Conservation (phyloP, 2,113 vertebrate species). For the Ia io region DNA sequence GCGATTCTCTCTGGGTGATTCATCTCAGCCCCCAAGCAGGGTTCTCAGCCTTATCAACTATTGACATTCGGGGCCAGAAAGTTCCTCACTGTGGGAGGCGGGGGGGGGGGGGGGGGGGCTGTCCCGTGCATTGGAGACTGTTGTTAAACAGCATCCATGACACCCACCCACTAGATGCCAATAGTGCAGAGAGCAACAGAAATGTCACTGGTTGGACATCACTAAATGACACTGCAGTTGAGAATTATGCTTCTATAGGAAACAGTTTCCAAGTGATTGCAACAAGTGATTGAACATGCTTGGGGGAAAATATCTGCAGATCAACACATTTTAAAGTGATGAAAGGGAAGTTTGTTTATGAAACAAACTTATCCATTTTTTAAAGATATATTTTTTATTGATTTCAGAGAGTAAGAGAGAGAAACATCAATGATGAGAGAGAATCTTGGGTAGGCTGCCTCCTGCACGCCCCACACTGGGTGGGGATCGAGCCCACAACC, state of each 20-base stretch:
- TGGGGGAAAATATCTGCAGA: background rate
- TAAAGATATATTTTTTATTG: no score
- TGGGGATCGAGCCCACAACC: no score
- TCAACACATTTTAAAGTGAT: background rate
- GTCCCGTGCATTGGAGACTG: no score
- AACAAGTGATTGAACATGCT: background rate
- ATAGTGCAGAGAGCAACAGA: background rate
- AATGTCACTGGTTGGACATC: background rate
- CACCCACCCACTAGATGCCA: background rate
- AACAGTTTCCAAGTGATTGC: background rate
- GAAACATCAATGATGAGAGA: no score
- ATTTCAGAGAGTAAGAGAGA: no score
- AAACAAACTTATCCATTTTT: background rate
- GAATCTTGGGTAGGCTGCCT: no score
- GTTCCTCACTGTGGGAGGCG: background rate
- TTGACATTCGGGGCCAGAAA: background rate
- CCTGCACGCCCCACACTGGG: no score
- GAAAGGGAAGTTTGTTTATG: background rate
- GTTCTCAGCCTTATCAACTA: background rate
- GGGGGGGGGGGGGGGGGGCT: no score
- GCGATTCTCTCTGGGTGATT: background rate
- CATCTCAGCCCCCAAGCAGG: background rate
- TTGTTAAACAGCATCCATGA: no score
- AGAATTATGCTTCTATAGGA: background rate
- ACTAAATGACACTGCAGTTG: background rate